Percentiles rank a stretch among this genome's conserved stretches.
phyloP scores from a whole-genome alignment of 2,797 vertebrate genomes.

The Yasuhikotakia modesta region DNA sequence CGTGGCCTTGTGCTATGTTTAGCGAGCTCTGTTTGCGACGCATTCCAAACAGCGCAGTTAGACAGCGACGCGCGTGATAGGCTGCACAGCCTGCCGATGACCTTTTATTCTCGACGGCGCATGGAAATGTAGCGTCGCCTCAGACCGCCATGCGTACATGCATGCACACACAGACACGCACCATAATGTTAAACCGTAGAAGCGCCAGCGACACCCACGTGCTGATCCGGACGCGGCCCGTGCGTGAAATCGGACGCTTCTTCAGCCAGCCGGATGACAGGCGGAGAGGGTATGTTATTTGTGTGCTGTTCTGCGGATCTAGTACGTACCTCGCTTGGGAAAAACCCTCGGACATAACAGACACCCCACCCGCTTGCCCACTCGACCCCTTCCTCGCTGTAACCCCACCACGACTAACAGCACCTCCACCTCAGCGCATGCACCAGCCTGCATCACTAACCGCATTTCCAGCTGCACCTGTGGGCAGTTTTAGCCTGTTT shows the following conservation, averaged over 20 bases:
- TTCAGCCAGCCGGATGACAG: constrained; percentile 54
- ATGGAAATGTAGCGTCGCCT: constrained; percentile 20
- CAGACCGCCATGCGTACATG: constrained; percentile 21
- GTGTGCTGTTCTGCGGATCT: no score
- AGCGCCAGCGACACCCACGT: constrained; percentile 23
- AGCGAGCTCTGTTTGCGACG: constrained; percentile 38
- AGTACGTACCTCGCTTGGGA: background rate
- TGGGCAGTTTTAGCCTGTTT: background rate
- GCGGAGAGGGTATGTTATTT: constrained; percentile 46
- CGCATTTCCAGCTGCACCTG: background rate
- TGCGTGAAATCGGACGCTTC: constrained; percentile 46
- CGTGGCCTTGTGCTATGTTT: constrained; percentile 49
- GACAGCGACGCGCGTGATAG: constrained; percentile 44
- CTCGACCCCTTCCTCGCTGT: background rate
- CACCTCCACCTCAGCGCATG: background rate
- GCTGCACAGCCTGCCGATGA: constrained; percentile 14
- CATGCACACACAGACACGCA: constrained; percentile 4
- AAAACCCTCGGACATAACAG: background rate
- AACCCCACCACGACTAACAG: background rate
- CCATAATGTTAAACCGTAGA: constrained; percentile 34
- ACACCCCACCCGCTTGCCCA: background rate
- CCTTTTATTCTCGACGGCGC: constrained; percentile 6
- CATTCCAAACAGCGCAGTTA: constrained; percentile 36
- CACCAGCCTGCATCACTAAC: background rate
- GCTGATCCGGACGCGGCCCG: constrained; percentile 5